Evolutionary conservation across 2,113 vertebrate species (phyloP), one percentile per base, ranked within the genome.

Genomic region (Rhinoptilus africanus): DNA sequence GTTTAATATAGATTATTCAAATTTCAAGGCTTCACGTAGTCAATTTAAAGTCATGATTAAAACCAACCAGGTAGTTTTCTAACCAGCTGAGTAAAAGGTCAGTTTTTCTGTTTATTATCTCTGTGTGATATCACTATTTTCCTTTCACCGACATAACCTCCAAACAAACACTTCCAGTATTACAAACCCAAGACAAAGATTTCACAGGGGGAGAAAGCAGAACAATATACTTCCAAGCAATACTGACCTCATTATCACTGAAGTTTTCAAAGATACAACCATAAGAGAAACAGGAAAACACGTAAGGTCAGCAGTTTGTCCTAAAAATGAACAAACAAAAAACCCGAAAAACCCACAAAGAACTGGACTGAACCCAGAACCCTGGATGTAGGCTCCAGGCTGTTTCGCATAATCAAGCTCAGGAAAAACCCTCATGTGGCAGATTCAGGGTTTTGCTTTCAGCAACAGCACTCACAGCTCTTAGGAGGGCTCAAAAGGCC

Each of bases 401-500:
- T 78, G 67, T 43, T 90, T 14, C 59, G 20, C 6, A 32, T 27
- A 43, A 57, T 3, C 3, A 12, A 77, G 16, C 24, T 48, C 54
- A 53, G 50, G 72, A 80, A 83, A 75, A 92, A 53, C 0, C 5
- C 10, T 41, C n/a, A 39, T 0, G 0, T 19, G 28, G n/a, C 41
- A 6, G n/a, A n/a, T 66, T 81, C 10, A 37, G 17, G 51, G 28
- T 9, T 80, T 64, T 88, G 76, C 45, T 91, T 62, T 64, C 75
- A 85, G 30, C 74, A 75, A 45, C 5, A 59, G 14, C 57, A 54
- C 13, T 57, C 30, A 45, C 57, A 89, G 50, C 14, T 74, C 37
- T 48, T 37, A 35, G 27, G 16, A 48, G 9, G 45, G 45, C 30
- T 92, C 39, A 43, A 6, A 69, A 74, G 21, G 82, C 35, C 22